Evolutionary conservation across 2,888 invertebrate species (phyloP).

Genomic region (Drosophila picticornis): DNA sequence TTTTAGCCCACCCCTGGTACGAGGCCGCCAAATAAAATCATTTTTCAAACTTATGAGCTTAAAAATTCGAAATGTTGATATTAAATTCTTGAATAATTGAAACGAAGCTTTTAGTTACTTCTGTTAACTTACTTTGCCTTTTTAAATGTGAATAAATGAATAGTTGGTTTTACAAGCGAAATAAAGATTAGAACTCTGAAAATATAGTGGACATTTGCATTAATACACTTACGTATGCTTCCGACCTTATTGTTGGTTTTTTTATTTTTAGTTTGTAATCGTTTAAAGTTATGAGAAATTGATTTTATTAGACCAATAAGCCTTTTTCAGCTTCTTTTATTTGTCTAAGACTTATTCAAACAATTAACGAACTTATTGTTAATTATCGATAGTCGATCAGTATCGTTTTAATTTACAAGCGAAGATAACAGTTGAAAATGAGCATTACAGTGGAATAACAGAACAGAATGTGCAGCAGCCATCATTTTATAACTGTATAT

Average conservation of each 20-base stretch:
- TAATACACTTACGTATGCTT: not conserved
- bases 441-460: constrained; percentile 25
- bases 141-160: not conserved
- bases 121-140: not conserved
- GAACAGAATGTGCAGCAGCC: constrained; percentile 9
- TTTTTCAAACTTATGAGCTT: not conserved
- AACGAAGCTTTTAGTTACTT: not conserved
- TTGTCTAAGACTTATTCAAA: not conserved
- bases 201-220: not conserved
- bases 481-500: constrained; percentile 86
- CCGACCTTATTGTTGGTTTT: not conserved
- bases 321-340: not conserved
- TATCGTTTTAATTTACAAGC: not conserved
- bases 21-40: not conserved
- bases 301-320: not conserved
- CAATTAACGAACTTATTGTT: not conserved
- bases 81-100: not conserved
- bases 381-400: constrained; percentile 1
- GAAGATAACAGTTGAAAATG: constrained; percentile 21
- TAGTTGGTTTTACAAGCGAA: not conserved
- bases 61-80: not conserved
- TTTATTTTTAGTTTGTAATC: not conserved
- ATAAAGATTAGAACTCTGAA: not conserved
- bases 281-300: not conserved
- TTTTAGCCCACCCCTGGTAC: not conserved